Evolutionary conservation across 2,797 vertebrate genomes (phyloP).

Genomic region (Hippoglossus hippoglossus): DNA sequence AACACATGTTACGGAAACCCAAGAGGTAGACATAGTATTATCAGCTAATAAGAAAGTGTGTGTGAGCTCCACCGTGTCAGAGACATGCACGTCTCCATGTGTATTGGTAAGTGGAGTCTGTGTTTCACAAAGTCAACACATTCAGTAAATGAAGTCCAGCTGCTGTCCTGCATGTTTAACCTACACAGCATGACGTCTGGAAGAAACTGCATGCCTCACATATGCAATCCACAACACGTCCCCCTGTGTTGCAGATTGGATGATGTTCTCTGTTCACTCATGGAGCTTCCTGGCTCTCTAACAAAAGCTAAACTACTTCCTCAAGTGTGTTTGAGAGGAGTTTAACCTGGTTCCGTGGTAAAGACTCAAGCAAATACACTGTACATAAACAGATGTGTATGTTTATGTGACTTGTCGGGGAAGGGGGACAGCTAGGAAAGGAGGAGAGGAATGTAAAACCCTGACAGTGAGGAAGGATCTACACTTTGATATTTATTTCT

Average conservation of each 20-base stretch:
- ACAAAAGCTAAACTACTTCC: neutral
- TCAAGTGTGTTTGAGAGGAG: neutral
- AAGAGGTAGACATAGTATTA: neutral
- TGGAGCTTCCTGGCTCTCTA: neutral
- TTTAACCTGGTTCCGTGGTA: neutral
- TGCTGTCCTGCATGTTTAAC: slow-evolving; percentile 52
- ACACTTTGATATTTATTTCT: too few species aligned
- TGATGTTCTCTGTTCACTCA: neutral
- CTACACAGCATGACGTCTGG: slow-evolving; percentile 33
- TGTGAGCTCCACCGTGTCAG: slow-evolving; percentile 5
- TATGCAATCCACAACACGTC: slow-evolving; percentile 10
- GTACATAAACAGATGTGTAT: neutral
- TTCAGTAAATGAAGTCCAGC: neutral
- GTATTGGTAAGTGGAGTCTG: slow-evolving; percentile 16
- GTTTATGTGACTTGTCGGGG: neutral
- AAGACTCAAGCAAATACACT: neutral
- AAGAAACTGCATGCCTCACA: slow-evolving; percentile 32
- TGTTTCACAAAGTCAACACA: neutral
- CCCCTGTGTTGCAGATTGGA: slow-evolving; percentile 19
- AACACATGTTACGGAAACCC: neutral
- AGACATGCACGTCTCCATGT: neutral
- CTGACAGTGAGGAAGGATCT: neutral
- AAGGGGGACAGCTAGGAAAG: neutral
- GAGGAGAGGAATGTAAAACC: neutral
- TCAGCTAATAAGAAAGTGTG: slow-evolving; percentile 10